Evolutionary conservation across 1,140 invertebrate species (phyloP), one percentile per base, ranked within the genome.

Genomic region (Mycetomoellerius zeteki): DNA sequence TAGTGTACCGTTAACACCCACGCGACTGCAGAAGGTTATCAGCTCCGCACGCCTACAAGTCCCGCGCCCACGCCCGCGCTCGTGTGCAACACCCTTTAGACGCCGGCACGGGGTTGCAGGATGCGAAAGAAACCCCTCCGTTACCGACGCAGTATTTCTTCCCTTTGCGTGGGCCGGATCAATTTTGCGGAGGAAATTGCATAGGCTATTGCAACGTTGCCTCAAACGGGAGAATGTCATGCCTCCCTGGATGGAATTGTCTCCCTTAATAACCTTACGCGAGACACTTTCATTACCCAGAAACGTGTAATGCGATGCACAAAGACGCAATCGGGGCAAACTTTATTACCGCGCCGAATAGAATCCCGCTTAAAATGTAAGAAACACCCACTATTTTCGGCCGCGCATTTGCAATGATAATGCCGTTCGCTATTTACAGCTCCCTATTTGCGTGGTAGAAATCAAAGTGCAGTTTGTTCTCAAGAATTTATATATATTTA

Each of bases 211-310:
- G 80, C 80, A 84, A 78, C 47, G 73, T 78, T 85, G 58, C 73
- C 60, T 77, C 62, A 78, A 85, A 85, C 75, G 73, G 47, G 82
- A 85, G 82, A 85, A 85, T 85, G 82, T 77, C 73, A 78, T 78
- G 75, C 60, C 16, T 54, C 58, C 24, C 47, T 54, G 10, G 73
- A 65, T 64, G 73, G 82, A 65, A 85, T 78, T 78, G 72, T 78
- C 73, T 85, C 50, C 73, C 82, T 43, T 85, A 64, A 78, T 85
- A 78, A 84, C 54, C 80, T 84, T 84, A 75, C 80, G 69, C 69
- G 80, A 62, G 80, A 84, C 71, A 82, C 56, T 84, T 82, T 82
- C 69, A 84, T 84, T 84, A 84, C 27, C 37, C 47, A 73, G 56
- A 84, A 60, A 75, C 58, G 69, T 73, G 69, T 84, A 82, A 84